A percentile compares a stretch with the other conserved stretches of the same genome.
These are phyloP conservation scores for Nemurella pictetii DNA, from an alignment of 2,888 invertebrate genomes.

Conservation along the genomic window DNA sequence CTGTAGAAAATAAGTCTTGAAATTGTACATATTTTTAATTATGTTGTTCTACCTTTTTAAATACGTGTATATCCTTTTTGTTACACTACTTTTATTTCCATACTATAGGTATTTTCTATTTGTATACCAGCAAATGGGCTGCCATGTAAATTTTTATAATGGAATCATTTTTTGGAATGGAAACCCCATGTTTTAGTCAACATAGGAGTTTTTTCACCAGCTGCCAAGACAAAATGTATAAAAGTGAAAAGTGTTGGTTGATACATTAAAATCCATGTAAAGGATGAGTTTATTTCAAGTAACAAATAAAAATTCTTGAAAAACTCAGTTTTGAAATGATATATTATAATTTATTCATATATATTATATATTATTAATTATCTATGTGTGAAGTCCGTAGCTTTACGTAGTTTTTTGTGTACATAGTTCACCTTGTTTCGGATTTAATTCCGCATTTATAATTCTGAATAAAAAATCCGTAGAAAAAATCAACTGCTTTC, in stretches of 20 bases:
- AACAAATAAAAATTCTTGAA: neutral
- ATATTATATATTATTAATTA: neutral
- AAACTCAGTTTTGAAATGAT: neutral
- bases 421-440: no score
- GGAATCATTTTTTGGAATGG: neutral
- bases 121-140: neutral
- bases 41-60: neutral
- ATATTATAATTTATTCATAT: no score
- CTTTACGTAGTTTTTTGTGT: no score
- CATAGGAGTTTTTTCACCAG: neutral
- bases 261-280: neutral
- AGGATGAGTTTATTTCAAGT: constrained; percentile 7
- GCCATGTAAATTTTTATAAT: neutral
- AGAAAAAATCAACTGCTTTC: no score
- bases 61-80: neutral
- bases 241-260: neutral
- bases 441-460: no score
- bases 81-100: neutral
- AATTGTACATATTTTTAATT: neutral
- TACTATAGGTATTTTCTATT: neutral
- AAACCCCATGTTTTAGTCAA: neutral
- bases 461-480: no score
- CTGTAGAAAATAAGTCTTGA: neutral
- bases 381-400: no score
- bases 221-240: neutral